Conservation (phyloP, 2,113 vertebrate species). For the Ginglymostoma cirratum region DNA sequence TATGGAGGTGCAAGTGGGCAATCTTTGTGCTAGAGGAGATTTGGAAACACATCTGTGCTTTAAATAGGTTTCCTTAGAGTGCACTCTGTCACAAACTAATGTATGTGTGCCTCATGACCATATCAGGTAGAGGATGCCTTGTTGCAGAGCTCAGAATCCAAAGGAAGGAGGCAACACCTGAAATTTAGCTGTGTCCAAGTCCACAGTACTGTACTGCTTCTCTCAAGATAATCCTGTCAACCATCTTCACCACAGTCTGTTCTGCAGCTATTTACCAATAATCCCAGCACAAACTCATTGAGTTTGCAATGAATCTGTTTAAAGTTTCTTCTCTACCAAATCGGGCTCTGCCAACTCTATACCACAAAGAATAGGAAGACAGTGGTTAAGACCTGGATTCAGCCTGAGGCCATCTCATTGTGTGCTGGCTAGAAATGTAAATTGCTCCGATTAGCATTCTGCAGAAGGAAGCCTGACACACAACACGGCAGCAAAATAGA, state of each 20-base stretch:
- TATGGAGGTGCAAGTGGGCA: background rate
- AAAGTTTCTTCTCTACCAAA: background rate
- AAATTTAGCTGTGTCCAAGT: background rate
- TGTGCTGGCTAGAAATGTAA: background rate
- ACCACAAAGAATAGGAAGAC: background rate
- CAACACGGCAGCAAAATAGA: background rate
- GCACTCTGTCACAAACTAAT: background rate
- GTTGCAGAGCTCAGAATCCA: background rate
- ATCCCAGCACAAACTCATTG: background rate
- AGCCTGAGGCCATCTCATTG: background rate
- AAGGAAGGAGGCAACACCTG: background rate
- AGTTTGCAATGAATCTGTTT: background rate
- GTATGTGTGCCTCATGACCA: background rate
- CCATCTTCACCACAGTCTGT: background rate
- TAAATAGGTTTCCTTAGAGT: background rate
- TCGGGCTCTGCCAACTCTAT: background rate
- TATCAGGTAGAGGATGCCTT: background rate
- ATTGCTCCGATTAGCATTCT: background rate
- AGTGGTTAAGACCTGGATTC: background rate
- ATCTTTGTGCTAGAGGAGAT: background rate
- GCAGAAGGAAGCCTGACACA: background rate
- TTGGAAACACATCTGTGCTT: background rate
- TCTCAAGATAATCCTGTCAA: background rate
- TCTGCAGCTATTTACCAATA: background rate
- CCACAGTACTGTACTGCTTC: background rate